Evolutionary conservation across 2,888 invertebrate species (phyloP).

Genomic region (Cyaniris semiargus): DNA sequence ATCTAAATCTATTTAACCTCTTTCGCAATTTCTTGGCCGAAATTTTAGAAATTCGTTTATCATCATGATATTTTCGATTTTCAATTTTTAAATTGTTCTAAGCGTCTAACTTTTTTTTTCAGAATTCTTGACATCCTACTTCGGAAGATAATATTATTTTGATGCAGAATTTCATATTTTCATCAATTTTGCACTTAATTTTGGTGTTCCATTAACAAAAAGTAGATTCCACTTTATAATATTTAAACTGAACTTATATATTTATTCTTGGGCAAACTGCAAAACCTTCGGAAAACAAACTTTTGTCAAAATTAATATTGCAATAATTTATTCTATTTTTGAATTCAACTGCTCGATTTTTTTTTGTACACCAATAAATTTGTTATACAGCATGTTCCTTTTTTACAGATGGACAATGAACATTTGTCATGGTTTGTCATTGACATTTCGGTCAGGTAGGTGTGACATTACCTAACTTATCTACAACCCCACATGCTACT

Average conservation of each 20-base stretch:
- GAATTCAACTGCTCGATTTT: not conserved
- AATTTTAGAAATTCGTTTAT: conserved; percentile 22
- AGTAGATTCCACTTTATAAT: not conserved
- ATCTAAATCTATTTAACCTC: conserved; percentile 5
- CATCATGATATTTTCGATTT: conserved; percentile 5
- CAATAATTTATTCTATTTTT: not conserved
- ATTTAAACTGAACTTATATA: too few species aligned
- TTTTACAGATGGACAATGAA: not conserved
- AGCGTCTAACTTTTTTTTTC: not conserved
- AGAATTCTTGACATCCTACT: not conserved
- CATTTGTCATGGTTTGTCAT: not conserved
- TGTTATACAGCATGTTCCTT: not conserved
- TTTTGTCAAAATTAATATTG: too few species aligned
- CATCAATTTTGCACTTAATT: not conserved
- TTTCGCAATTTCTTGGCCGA: conserved; percentile 20
- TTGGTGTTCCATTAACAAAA: not conserved
- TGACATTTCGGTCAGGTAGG: not conserved
- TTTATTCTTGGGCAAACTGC: too few species aligned
- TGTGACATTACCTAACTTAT: not conserved
- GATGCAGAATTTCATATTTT: not conserved
- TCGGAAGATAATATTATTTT: too few species aligned
- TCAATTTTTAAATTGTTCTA: not conserved
- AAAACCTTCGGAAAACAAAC: too few species aligned
- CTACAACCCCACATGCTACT: conserved; percentile 5
- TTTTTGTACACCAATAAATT: not conserved